Evolutionary conservation across 2,113 vertebrate genomes (phyloP), one percentile per base, ranked within the genome.

Genomic region (Grallaria varia): DNA sequence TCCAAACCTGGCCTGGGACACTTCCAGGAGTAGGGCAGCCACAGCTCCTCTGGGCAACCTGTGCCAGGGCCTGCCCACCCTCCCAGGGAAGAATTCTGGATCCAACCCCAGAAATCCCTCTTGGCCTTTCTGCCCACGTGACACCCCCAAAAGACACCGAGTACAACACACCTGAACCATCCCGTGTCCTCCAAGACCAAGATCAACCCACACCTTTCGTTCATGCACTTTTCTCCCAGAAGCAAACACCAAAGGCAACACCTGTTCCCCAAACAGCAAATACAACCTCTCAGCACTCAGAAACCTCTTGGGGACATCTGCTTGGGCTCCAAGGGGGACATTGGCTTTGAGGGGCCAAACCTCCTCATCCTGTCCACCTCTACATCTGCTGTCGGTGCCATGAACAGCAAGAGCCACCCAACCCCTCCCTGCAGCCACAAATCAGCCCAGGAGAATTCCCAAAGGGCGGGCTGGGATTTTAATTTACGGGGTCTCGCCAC

Each of bases 291-390:
- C 0, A 2, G 44, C 20, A 45, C 15, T 52, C 37, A 11, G 55
- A 42, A 53, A 22, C 62, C 44, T 9, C 47, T 14, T 35, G 24
- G 47, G 12, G 30, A 47, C 0, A 1, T 27, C 50, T 20, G 12
- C 30, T 5, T 14, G 60, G n/a, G 31, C 14, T 60, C 58, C 2
- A 2, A 25, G 50, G 13, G 28, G 6, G 14, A 20, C 17, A 4
- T 4, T 6, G 31, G n/a, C 52, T 71, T 72, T 14, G 52, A 75
- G 66, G 47, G 33, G 12, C 25, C 56, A 35, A 73, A 45, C 15
- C 3, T 0, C 58, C 28, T 6, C 37, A 0, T 0, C 12, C 31
- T 28, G n/a, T n/a, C n/a, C n/a, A n/a, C n/a, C n/a, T 14, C 45
- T 45, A 45, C 45, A 45, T 8, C 18, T 53, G 71, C 35, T 66